Evolutionary conservation across 2,113 vertebrate genomes (phyloP).

Genomic region (Spea multiplicata): DNA sequence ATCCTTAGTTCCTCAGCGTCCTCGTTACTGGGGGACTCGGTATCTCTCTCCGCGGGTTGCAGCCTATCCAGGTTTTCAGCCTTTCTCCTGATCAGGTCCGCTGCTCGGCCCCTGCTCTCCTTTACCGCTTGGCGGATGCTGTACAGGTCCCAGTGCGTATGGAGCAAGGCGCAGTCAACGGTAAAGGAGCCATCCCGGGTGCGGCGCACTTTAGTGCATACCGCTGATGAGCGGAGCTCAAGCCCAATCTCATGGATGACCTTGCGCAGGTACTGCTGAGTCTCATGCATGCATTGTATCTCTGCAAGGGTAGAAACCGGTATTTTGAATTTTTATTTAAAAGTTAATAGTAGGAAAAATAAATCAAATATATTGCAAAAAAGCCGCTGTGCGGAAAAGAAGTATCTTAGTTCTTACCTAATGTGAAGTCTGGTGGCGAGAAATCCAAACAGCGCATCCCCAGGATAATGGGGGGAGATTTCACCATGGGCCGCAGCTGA

Average conservation of each 20-base stretch:
- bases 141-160: constrained; percentile 73
- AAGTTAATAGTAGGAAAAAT: too few species aligned
- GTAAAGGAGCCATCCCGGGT: constrained; percentile 79
- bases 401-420: constrained; percentile 68
- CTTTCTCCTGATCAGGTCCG: background rate
- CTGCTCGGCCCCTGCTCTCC: constrained; percentile 48
- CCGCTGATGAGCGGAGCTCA: constrained; percentile 81
- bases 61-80: background rate
- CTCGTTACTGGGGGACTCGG: too few species aligned
- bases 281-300: constrained; percentile 89
- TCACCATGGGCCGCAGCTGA: constrained; percentile 77
- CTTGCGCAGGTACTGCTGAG: constrained; percentile 82
- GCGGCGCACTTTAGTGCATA: constrained; percentile 80
- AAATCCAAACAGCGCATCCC: constrained; percentile 78
- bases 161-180: constrained; percentile 72
- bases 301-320: constrained; percentile 62
- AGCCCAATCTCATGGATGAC: constrained; percentile 87
- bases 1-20: too few species aligned
- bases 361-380: too few species aligned
- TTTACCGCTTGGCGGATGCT: constrained; percentile 65
- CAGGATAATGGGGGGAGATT: constrained; percentile 79
- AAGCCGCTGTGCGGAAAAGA: too few species aligned
- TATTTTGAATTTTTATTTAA: too few species aligned
- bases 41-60: background rate
- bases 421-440: constrained; percentile 79